A percentile compares a stretch with the other conserved stretches of the same genome.
phyloP scores from a whole-genome alignment of 2,888 invertebrate genomes.

The Chromoteleia sp. region DNA sequence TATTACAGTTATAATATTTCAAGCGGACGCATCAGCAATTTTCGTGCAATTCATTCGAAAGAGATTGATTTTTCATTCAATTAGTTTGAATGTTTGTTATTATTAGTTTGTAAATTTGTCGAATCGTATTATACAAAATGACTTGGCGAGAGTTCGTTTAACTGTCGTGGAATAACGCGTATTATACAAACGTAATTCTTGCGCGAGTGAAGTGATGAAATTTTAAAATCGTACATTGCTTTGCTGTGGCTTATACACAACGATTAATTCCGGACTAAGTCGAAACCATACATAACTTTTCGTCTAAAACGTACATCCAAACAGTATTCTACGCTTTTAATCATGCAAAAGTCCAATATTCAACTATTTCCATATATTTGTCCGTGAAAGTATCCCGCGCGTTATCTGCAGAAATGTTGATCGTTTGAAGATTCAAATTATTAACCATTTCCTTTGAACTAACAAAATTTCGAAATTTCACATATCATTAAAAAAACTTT shows the following conservation, averaged over 20 bases:
- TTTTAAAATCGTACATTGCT: slow-evolving; percentile 58
- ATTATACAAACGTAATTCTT: slow-evolving; percentile 26
- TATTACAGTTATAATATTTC: too few relatives aligned
- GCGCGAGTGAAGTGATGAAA: slow-evolving; percentile 45
- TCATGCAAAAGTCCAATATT: slow-evolving; percentile 56
- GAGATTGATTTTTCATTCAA: too few relatives aligned
- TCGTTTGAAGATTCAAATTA: slow-evolving; percentile 51
- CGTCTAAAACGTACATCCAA: slow-evolving; percentile 51
- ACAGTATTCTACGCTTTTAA: slow-evolving; percentile 58
- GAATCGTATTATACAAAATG: slow-evolving; percentile 5
- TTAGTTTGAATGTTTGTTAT: too few relatives aligned
- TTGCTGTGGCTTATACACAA: slow-evolving; percentile 40
- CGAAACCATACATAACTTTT: slow-evolving; percentile 52
- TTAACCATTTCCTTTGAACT: slow-evolving; percentile 40
- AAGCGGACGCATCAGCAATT: too few relatives aligned
- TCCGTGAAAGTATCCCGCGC: slow-evolving; percentile 32
- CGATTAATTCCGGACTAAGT: slow-evolving; percentile 61
- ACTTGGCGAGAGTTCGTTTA: slow-evolving; percentile 34
- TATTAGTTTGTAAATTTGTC: slow-evolving; percentile 26
- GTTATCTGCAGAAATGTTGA: slow-evolving; percentile 33
- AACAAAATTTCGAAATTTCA: slow-evolving; percentile 4
- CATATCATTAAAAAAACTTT: slow-evolving; percentile 10
- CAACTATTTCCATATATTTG: slow-evolving; percentile 61
- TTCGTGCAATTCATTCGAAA: not conserved
- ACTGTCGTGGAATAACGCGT: slow-evolving; percentile 27